These are phyloP conservation scores for Hydropotes inermis DNA, from an alignment of 2,113 vertebrate species.

Conservation along the genomic window DNA sequence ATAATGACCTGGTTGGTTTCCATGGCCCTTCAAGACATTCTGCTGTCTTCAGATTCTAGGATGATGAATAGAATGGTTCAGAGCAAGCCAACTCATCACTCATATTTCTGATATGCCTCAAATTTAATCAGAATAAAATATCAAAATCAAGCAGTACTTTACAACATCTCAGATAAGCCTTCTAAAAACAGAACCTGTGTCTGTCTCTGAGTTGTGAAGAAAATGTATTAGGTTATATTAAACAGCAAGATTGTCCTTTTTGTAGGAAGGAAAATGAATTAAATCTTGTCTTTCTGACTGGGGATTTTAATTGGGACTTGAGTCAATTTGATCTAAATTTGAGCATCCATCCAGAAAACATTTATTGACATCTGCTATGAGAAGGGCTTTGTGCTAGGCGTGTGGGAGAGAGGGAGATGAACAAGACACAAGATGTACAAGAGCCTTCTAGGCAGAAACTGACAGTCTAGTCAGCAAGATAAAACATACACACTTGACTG, in stretches of 20 bases:
- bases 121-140: slow-evolving; percentile 60
- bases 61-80: not conserved
- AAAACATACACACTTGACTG: not conserved
- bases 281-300: slow-evolving; percentile 55
- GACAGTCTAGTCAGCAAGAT: not conserved
- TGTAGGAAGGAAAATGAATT: slow-evolving; percentile 57
- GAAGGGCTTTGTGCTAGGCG: slow-evolving; percentile 28
- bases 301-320: slow-evolving; percentile 67
- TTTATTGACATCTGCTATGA: slow-evolving; percentile 67
- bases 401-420: slow-evolving; percentile 37
- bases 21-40: not conserved
- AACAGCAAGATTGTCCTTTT: slow-evolving; percentile 71
- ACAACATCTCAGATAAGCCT: slow-evolving; percentile 54
- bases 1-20: not conserved
- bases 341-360: slow-evolving; percentile 63
- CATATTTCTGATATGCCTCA: slow-evolving; percentile 34
- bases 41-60: not conserved
- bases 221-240: slow-evolving; percentile 74
- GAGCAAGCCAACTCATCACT: slow-evolving; percentile 23
- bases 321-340: slow-evolving; percentile 67
- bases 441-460: slow-evolving; percentile 45
- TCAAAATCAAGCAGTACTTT: slow-evolving; percentile 51
- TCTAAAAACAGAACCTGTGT: slow-evolving; percentile 72
- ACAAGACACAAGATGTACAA: not conserved
- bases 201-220: slow-evolving; percentile 68